Percentiles rank a stretch among this genome's conserved stretches.
phyloP scores from a whole-genome alignment of 1,140 invertebrate genomes.

The Cyphomyrmex costatus region DNA sequence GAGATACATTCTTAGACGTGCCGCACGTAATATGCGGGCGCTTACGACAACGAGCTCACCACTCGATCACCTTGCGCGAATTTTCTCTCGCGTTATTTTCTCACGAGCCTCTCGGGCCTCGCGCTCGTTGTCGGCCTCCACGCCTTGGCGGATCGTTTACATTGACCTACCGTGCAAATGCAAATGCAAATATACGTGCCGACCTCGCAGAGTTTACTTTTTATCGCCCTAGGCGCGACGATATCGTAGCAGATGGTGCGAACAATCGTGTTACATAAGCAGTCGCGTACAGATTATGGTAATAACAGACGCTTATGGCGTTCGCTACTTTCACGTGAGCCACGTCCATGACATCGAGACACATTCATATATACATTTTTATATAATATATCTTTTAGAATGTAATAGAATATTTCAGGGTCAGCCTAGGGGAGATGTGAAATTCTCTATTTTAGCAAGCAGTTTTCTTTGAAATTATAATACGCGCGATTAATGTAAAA shows the following conservation, averaged over 20 bases:
- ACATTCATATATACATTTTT: not conserved
- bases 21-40: slow-evolving; percentile 63
- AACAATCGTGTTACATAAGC: slow-evolving; percentile 60
- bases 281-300: slow-evolving; percentile 26
- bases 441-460: not conserved
- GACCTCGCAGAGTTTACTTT: slow-evolving; percentile 16
- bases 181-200: slow-evolving; percentile 50
- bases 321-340: slow-evolving; percentile 25
- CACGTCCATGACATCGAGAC: slow-evolving; percentile 23
- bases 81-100: slow-evolving; percentile 76
- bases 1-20: slow-evolving; percentile 72
- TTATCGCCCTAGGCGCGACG: slow-evolving; percentile 51
- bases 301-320: slow-evolving; percentile 34
- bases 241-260: slow-evolving; percentile 53
- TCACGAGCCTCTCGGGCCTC: slow-evolving; percentile 65
- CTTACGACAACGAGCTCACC: slow-evolving; percentile 56
- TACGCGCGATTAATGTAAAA: not conserved
- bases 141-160: slow-evolving; percentile 43
- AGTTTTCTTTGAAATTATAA: slow-evolving; percentile 12
- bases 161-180: slow-evolving; percentile 51
- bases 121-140: slow-evolving; percentile 55
- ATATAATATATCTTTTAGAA: not conserved
- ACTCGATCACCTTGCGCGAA: slow-evolving; percentile 78
- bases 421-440: not conserved
- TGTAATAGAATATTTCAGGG: slow-evolving; percentile 14